phyloP scores from a whole-genome alignment of 2,113 vertebrate species.

The Lonchura striata region DNA sequence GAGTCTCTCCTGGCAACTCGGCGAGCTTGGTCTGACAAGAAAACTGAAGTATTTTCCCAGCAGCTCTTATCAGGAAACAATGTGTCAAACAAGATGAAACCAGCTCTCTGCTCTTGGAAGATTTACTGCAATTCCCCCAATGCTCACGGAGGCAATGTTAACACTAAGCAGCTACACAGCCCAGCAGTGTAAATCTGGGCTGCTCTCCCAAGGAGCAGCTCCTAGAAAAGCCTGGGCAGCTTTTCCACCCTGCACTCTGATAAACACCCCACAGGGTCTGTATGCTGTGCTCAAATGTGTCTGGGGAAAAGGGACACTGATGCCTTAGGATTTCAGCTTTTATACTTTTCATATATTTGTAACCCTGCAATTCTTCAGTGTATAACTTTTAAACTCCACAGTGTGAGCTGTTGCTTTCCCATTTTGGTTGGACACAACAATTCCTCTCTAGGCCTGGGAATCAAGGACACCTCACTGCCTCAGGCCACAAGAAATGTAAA shows the following conservation, averaged over 20 bases:
- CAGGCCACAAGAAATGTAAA: neutral
- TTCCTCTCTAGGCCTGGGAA: neutral
- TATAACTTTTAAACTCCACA: neutral
- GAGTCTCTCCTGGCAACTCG: slow-evolving; percentile 30
- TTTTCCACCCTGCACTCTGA: neutral
- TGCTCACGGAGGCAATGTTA: slow-evolving; percentile 54
- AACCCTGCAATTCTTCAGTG: neutral
- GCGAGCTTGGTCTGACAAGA: slow-evolving; percentile 41
- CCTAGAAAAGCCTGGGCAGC: neutral
- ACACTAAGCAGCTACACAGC: slow-evolving; percentile 30
- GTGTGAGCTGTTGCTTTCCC: neutral
- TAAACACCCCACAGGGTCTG: neutral
- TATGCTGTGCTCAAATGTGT: neutral
- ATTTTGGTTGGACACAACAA: neutral
- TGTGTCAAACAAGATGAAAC: slow-evolving; percentile 70
- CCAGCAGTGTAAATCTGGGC: neutral
- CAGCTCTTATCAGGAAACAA: slow-evolving; percentile 70
- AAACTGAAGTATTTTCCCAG: slow-evolving; percentile 67
- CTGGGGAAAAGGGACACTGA: neutral
- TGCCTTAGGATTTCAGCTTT: neutral
- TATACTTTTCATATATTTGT: neutral
- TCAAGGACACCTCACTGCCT: neutral
- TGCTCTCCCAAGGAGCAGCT: slow-evolving; percentile 20
- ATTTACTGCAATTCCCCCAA: slow-evolving; percentile 59
- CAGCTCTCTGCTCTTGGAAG: slow-evolving; percentile 42